These are phyloP conservation scores for Cenopis cana DNA, from an alignment of 2,888 invertebrate species.

Conservation along the genomic window DNA sequence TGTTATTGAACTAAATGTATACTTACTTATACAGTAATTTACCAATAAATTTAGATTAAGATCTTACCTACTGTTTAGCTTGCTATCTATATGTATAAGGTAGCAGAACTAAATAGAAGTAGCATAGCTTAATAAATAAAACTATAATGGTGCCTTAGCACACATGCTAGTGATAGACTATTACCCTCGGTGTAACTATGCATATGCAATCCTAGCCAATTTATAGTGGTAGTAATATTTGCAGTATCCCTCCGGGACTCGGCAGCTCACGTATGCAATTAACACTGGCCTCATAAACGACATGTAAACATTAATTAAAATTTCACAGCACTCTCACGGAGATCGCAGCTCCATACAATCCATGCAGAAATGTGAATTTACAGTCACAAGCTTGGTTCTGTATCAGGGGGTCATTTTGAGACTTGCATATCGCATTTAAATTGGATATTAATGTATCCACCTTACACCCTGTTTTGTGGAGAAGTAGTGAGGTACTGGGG, in stretches of 20 bases:
- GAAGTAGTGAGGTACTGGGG: no score
- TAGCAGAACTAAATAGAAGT: not conserved
- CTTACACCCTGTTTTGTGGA: no score
- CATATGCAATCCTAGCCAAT: slow-evolving; percentile 23
- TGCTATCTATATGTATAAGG: not conserved
- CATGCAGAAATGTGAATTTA: slow-evolving; percentile 20
- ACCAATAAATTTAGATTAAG: no score
- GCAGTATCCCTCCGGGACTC: slow-evolving; percentile 17
- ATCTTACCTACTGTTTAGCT: no score
- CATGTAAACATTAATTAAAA: slow-evolving; percentile 39
- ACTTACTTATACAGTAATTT: not conserved
- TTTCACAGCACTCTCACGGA: slow-evolving; percentile 20
- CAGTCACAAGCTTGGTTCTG: slow-evolving; percentile 10
- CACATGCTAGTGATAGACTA: not conserved
- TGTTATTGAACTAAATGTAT: not conserved
- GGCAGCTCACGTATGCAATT: slow-evolving; percentile 35
- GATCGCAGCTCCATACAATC: slow-evolving; percentile 17
- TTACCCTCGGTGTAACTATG: slow-evolving; percentile 10
- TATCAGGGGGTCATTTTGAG: slow-evolving; percentile 2
- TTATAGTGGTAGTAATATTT: slow-evolving; percentile 31
- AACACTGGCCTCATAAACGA: slow-evolving; percentile 28
- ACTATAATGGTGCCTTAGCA: not conserved
- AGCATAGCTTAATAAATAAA: no score
- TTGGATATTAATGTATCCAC: no score
- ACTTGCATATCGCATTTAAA: not conserved